A percentile compares a stretch with the other conserved stretches of the same genome.
These are phyloP conservation scores for Perca fluviatilis DNA, from an alignment of 2,113 vertebrate species.

Conservation along the genomic window DNA sequence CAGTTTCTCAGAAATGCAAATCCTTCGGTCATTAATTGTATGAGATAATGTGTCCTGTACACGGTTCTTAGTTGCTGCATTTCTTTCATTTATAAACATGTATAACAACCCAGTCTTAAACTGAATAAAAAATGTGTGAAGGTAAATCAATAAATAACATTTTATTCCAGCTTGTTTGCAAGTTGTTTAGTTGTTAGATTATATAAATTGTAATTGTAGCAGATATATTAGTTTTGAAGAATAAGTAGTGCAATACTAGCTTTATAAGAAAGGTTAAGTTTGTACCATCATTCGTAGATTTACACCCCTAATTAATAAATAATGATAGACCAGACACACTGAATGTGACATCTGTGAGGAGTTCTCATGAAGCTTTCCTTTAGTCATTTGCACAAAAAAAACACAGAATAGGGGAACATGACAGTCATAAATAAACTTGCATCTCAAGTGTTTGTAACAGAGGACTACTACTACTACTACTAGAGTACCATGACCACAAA, in stretches of 20 bases:
- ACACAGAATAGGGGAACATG: not conserved
- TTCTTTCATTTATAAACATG: constrained; percentile 8
- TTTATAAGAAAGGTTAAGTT: not conserved
- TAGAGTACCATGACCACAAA: constrained; percentile 3
- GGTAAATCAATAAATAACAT: not conserved
- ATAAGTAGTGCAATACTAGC: not conserved
- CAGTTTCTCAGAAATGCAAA: constrained; percentile 14
- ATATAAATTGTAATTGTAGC: not conserved
- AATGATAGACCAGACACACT: not conserved
- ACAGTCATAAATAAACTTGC: constrained; percentile 25
- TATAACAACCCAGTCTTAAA: not conserved
- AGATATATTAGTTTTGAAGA: not conserved
- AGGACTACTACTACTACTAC: constrained; percentile 11
- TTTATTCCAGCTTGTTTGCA: constrained; percentile 7
- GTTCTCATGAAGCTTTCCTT: constrained; percentile 14
- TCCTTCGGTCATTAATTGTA: not conserved
- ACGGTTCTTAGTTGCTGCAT: not conserved
- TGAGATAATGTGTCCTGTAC: not conserved
- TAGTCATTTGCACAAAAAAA: constrained; percentile 3
- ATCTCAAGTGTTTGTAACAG: constrained; percentile 6
- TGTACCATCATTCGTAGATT: not conserved
- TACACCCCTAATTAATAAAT: not conserved
- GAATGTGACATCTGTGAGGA: not conserved
- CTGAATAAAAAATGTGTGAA: not conserved
- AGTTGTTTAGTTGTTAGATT: not conserved